Percentiles rank a stretch among this genome's conserved stretches.
These are phyloP conservation scores for Limulus polyphemus DNA, from an alignment of 2,888 invertebrate species.

Conservation along the genomic window DNA sequence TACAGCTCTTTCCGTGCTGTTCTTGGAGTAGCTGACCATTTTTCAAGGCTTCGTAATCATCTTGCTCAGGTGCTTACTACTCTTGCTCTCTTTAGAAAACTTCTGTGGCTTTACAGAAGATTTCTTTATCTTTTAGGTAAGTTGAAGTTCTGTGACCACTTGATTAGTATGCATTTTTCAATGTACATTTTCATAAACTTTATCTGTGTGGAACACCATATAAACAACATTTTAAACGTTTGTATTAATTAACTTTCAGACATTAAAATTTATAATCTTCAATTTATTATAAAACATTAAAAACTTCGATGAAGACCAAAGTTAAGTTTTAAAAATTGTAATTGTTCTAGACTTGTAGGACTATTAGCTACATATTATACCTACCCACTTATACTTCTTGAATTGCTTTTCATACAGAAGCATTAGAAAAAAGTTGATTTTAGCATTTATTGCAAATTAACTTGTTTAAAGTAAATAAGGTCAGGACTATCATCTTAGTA, in stretches of 20 bases:
- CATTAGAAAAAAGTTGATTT: too few relatives aligned
- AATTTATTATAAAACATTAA: too few relatives aligned
- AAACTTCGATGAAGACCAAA: too few relatives aligned
- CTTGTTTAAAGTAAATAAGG: too few relatives aligned
- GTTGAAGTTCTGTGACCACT: slow-evolving; percentile 31
- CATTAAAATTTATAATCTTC: too few relatives aligned
- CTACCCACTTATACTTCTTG: too few relatives aligned
- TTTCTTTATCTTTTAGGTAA: slow-evolving; percentile 55
- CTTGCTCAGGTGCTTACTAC: slow-evolving; percentile 78
- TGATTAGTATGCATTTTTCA: background rate
- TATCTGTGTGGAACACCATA: background rate
- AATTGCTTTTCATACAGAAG: too few relatives aligned
- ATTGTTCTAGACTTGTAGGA: too few relatives aligned
- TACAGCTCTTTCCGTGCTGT: slow-evolving; percentile 92
- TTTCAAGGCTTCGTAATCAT: slow-evolving; percentile 65
- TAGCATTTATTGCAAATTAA: too few relatives aligned
- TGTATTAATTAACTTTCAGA: background rate
- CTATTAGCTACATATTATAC: too few relatives aligned
- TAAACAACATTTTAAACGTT: background rate
- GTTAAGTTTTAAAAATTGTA: too few relatives aligned
- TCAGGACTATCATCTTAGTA: too few relatives aligned
- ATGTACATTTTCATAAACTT: background rate
- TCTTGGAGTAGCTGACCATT: slow-evolving; percentile 88
- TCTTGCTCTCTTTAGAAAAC: slow-evolving; percentile 62
- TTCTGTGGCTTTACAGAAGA: slow-evolving; percentile 67